phyloP scores from a whole-genome alignment of 2,888 invertebrate species.

The Macrophya annulata region DNA sequence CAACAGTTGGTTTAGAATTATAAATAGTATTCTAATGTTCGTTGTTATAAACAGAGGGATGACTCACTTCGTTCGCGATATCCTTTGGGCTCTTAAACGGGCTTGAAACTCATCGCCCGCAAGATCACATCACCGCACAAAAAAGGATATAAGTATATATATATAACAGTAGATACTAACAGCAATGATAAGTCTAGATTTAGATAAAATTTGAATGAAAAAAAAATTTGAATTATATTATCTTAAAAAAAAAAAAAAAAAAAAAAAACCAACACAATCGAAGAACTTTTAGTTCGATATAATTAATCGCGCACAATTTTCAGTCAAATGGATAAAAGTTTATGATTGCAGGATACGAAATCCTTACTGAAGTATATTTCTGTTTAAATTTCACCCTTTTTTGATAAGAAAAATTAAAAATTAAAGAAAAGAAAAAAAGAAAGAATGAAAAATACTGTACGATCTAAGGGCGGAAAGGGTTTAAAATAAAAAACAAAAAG shows the following conservation, averaged over 20 bases:
- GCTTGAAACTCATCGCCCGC: slow-evolving; percentile 47
- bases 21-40: slow-evolving; percentile 38
- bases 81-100: slow-evolving; percentile 45
- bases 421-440: no score
- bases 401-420: neutral
- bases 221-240: neutral
- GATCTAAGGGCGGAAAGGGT: neutral
- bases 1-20: slow-evolving; percentile 42
- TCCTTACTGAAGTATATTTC: neutral
- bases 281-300: slow-evolving; percentile 5
- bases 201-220: neutral
- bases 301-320: neutral
- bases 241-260: no score
- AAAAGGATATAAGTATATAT: neutral
- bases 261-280: neutral
- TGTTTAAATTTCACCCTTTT: neutral
- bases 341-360: neutral
- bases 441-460: slow-evolving; percentile 43
- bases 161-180: neutral
- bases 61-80: slow-evolving; percentile 54
- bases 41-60: slow-evolving; percentile 9
- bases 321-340: neutral
- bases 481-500: neutral
- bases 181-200: neutral
- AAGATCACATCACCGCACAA: slow-evolving; percentile 54